These are phyloP conservation scores for Pangasianodon hypophthalmus DNA, from an alignment of 2,113 vertebrate genomes.

Conservation along the genomic window DNA sequence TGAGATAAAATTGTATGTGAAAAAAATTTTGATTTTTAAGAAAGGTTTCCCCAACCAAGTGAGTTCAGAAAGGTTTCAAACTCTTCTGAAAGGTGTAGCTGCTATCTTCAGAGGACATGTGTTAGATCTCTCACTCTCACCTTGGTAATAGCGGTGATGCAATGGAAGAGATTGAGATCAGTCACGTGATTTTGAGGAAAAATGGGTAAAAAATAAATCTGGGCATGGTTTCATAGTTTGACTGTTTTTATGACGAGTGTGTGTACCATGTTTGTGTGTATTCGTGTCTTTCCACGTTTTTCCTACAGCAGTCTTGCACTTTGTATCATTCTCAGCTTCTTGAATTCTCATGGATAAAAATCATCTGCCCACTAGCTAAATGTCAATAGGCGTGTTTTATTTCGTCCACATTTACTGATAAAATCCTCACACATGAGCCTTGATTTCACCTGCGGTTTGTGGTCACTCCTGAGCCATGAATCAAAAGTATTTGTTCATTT, in stretches of 20 bases:
- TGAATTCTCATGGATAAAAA: not conserved
- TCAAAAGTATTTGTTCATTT: not conserved
- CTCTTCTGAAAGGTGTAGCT: no score
- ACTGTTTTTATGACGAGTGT: not conserved
- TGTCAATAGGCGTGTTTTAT: not conserved
- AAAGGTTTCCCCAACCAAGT: not conserved
- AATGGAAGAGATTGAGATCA: not conserved
- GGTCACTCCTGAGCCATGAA: not conserved
- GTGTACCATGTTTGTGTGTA: not conserved
- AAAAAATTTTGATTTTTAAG: no score
- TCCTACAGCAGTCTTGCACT: no score
- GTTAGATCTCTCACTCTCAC: not conserved
- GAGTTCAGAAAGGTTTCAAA: not conserved
- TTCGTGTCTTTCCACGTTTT: not conserved
- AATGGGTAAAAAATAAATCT: no score
- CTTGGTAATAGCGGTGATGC: not conserved
- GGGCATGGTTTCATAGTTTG: no score
- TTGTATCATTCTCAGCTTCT: not conserved
- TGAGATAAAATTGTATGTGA: not conserved
- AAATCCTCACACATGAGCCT: not conserved
- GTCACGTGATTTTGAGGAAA: not conserved
- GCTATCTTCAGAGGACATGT: not conserved
- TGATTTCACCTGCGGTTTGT: not conserved
- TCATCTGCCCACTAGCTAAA: not conserved
- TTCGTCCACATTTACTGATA: not conserved